Percentiles rank a stretch among this genome's conserved stretches.
Evolutionary conservation across 2,888 invertebrate genomes (phyloP).

Genomic region (Eremobia ochroleuca): DNA sequence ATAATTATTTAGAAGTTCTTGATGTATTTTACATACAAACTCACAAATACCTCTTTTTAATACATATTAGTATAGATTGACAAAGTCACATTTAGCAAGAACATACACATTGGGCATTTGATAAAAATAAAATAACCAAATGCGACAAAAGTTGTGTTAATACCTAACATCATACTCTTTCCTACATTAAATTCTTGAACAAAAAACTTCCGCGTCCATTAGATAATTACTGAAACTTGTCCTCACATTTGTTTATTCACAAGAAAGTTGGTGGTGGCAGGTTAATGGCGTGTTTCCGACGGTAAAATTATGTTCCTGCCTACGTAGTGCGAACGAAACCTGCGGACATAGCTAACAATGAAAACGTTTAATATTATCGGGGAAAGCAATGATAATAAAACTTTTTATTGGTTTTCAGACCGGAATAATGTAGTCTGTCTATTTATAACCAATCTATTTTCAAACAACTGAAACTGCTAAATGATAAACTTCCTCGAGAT

Average conservation of each 20-base stretch:
- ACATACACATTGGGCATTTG: too few species aligned
- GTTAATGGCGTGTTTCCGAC: slow-evolving; percentile 61
- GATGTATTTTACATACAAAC: background rate
- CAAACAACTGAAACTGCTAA: background rate
- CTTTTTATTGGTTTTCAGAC: slow-evolving; percentile 31
- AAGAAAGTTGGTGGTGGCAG: slow-evolving; percentile 47
- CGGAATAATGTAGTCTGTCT: slow-evolving; percentile 21
- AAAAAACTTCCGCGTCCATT: slow-evolving; percentile 26
- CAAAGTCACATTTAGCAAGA: too few species aligned
- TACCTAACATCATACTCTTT: background rate
- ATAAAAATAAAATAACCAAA: background rate
- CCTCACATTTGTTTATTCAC: slow-evolving; percentile 51
- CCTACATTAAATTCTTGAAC: slow-evolving; percentile 3
- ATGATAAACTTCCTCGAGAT: background rate
- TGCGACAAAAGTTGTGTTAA: background rate
- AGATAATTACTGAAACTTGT: slow-evolving; percentile 58
- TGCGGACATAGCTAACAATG: slow-evolving; percentile 44
- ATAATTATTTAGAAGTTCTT: slow-evolving; percentile 2
- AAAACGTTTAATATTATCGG: slow-evolving; percentile 45
- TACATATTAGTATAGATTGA: too few species aligned
- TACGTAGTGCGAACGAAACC: slow-evolving; percentile 36
- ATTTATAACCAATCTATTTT: slow-evolving; percentile 33
- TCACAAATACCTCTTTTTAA: background rate
- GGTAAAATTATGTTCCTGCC: slow-evolving; percentile 55
- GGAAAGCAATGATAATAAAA: slow-evolving; percentile 48